Evolutionary conservation across 2,888 invertebrate genomes (phyloP).

Genomic region (Panopea generosa): DNA sequence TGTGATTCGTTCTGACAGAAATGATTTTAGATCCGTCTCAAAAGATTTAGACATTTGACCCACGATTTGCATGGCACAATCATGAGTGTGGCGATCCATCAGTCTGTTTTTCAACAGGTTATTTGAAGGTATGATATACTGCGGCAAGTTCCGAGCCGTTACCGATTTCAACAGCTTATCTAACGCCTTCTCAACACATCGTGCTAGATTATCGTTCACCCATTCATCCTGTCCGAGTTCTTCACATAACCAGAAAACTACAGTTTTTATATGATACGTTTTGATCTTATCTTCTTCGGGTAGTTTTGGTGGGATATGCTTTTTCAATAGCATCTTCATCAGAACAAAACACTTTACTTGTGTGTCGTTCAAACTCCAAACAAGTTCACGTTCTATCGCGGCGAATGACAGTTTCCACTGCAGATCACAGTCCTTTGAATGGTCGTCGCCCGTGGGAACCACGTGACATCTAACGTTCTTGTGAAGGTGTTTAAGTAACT

Average conservation of each 20-base stretch:
- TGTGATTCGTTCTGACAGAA: background rate
- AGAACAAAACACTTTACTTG: slow-evolving; percentile 29
- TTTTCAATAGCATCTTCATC: slow-evolving; percentile 4
- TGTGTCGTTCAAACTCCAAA: slow-evolving; percentile 37
- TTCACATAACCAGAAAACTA: slow-evolving; percentile 30
- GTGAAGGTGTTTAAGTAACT: too few species aligned
- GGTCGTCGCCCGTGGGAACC: slow-evolving; percentile 25
- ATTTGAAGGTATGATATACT: slow-evolving; percentile 18
- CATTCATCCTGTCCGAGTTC: slow-evolving; percentile 6
- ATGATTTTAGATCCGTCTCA: background rate
- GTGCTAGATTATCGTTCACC: slow-evolving; percentile 6
- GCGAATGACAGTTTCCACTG: slow-evolving; percentile 33
- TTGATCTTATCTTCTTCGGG: slow-evolving; percentile 4
- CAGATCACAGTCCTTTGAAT: background rate
- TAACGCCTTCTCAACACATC: slow-evolving; percentile 3
- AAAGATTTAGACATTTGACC: too few species aligned
- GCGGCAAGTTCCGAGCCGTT: background rate
- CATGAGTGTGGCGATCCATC: background rate
- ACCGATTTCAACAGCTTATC: slow-evolving; percentile 4
- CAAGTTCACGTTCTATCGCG: slow-evolving; percentile 27
- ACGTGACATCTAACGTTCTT: slow-evolving; percentile 18
- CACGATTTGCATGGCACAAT: slow-evolving; percentile 4
- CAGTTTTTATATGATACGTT: slow-evolving; percentile 30
- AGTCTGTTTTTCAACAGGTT: slow-evolving; percentile 32
- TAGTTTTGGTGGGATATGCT: background rate